phyloP scores from a whole-genome alignment of 2,888 invertebrate species.

The Cosmia pyralina region DNA sequence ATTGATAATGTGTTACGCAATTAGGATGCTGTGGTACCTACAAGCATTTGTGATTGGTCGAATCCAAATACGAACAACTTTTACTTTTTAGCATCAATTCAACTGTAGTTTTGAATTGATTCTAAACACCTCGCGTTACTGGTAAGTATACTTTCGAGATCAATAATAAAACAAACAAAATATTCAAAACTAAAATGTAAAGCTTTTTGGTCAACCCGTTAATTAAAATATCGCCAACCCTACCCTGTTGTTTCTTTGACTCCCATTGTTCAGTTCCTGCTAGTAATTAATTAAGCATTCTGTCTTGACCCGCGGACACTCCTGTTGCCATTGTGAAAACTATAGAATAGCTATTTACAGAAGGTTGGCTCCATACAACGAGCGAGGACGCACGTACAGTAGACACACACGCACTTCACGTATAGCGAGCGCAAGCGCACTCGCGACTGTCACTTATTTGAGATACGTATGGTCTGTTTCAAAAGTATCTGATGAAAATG shows the following conservation, averaged over 20 bases:
- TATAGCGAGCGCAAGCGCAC: neutral
- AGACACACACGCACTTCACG: too few species aligned
- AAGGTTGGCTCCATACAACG: neutral
- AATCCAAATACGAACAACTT: too few species aligned
- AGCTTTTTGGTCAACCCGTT: neutral
- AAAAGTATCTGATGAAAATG: too few species aligned
- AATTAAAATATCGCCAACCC: conserved; percentile 40
- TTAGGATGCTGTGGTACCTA: too few species aligned
- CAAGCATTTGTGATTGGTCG: too few species aligned
- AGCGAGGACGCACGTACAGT: too few species aligned
- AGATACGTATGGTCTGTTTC: neutral
- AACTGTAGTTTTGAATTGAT: too few species aligned
- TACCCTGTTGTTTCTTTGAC: conserved; percentile 54
- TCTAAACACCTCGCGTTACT: too few species aligned
- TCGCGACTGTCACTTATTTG: neutral
- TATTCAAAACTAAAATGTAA: neutral
- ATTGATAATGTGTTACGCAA: too few species aligned
- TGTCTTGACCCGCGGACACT: conserved; percentile 50
- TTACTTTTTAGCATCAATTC: too few species aligned
- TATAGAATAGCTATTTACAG: neutral
- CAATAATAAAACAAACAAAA: neutral
- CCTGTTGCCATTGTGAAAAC: conserved; percentile 46
- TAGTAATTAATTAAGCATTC: conserved; percentile 64
- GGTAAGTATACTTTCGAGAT: too few species aligned
- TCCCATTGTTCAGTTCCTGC: conserved; percentile 61